Evolutionary conservation across 2,888 invertebrate species (phyloP).

Genomic region (Drosophila austrosaltans): DNA sequence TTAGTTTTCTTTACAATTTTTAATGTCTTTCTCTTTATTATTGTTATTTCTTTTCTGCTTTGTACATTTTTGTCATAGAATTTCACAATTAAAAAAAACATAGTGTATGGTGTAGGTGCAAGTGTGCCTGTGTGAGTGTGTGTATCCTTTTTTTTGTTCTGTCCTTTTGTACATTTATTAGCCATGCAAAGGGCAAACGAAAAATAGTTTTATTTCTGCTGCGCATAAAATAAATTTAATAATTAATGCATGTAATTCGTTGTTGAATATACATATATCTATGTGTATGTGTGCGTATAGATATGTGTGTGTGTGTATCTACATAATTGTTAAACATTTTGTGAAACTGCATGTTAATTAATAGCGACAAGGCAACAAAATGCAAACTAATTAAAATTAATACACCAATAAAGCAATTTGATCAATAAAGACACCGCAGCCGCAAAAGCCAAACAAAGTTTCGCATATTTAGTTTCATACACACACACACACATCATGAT

Average conservation of each 20-base stretch:
- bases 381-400: slow-evolving; percentile 71
- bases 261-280: not conserved
- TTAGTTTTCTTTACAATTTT: not conserved
- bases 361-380: slow-evolving; percentile 50
- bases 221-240: slow-evolving; percentile 6
- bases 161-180: not conserved
- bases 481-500: slow-evolving; percentile 16
- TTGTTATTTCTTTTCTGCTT: not conserved
- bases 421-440: slow-evolving; percentile 52
- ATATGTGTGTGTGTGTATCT: not conserved
- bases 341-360: slow-evolving; percentile 65
- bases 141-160: not conserved
- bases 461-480: slow-evolving; percentile 22
- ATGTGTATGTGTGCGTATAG: not conserved
- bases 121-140: not conserved
- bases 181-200: not conserved
- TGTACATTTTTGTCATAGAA: not conserved
- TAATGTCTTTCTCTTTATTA: not conserved
- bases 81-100: not conserved
- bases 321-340: slow-evolving; percentile 45
- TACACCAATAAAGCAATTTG: slow-evolving; percentile 65
- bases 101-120: not conserved
- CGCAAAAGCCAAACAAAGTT: slow-evolving; percentile 21
- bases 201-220: slow-evolving; percentile 3
- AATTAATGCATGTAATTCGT: slow-evolving; percentile 15